Base-by-base conservation (phyloP, 2,888 invertebrate genomes). In the Schizaphis graminum region DNA sequence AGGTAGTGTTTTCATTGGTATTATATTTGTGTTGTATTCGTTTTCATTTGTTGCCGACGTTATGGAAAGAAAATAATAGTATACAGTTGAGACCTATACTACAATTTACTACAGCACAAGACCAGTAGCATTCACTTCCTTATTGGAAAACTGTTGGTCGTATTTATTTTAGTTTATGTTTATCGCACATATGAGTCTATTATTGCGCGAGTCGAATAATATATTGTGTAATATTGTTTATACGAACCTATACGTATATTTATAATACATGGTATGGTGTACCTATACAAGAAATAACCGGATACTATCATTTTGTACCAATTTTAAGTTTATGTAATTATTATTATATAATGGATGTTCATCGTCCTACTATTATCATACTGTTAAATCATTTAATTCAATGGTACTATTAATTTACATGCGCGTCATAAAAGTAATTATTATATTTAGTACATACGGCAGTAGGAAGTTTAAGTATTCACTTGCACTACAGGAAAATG, bases 111-210 rank as follows among this genome's bases (percentile, higher is more conserved):
- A 41, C 11, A 44, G 28, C 77, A 11, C 56, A 26, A 49, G 61
- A 87, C 49, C 67, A 13, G 87, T 61, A 61, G 57, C 57, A 92
- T 91, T 91, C 87, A 92, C 87, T 92, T 92, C 92, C 92, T 92
- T 87, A 87, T 87, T 87, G 92, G 87, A 92, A 92, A 92, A 92
- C 92, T 49, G 92, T 87, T 87, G 35, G 67, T 91, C 41, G 77
- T 77, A 41, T 77, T 77, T 77, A 53, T 91, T 91, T 77, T 77
- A 16, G 10, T 91, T 91, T 90, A 53, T 77, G 35, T 90, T 44
- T 77, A 49, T 87, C 47, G 49, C 57, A 61, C 44, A 57, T 44
- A 57, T 44, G 44, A 61, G 41, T 77, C 77, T 77, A 35, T 77
- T 77, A 61, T 89, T 47, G 44, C 41, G 44, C n/a, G 8, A 61